Evolutionary conservation across 2,797 vertebrate species (phyloP).

Genomic region (Alosa sapidissima): DNA sequence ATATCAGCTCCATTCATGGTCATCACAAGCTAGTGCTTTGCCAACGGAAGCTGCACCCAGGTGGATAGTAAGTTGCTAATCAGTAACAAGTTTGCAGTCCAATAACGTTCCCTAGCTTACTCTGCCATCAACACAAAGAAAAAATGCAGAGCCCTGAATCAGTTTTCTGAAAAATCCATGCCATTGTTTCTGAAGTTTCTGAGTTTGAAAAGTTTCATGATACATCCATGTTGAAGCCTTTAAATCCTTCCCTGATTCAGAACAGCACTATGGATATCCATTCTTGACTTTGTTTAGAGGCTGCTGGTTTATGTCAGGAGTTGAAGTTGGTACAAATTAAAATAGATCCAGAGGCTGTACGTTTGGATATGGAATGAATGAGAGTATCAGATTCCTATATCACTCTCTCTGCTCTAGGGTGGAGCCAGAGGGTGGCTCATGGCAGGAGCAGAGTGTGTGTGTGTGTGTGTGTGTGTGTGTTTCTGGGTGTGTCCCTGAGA

Average conservation of each 20-base stretch:
- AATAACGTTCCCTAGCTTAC: background rate
- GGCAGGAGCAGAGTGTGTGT: background rate
- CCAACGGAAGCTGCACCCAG: background rate
- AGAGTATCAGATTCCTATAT: background rate
- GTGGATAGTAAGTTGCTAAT: background rate
- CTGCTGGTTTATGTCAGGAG: background rate
- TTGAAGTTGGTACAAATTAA: background rate
- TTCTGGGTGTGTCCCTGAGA: constrained; percentile 42
- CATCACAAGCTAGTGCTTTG: background rate
- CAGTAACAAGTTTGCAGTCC: background rate
- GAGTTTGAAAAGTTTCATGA: background rate
- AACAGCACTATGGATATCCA: background rate
- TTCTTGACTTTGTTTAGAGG: background rate
- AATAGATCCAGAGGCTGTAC: background rate
- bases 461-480: constrained; percentile 27
- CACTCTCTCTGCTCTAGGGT: background rate
- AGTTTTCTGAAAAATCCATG: background rate
- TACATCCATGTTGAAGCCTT: background rate
- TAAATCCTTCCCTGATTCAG: background rate
- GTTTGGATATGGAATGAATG: background rate
- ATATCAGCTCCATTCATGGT: background rate
- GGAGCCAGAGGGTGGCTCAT: background rate
- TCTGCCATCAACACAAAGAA: background rate
- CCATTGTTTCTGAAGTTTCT: background rate
- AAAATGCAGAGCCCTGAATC: background rate